Evolutionary conservation across 2,797 vertebrate species (phyloP), one percentile per base, ranked within the genome.

Genomic region (Babyrousa celebensis): DNA sequence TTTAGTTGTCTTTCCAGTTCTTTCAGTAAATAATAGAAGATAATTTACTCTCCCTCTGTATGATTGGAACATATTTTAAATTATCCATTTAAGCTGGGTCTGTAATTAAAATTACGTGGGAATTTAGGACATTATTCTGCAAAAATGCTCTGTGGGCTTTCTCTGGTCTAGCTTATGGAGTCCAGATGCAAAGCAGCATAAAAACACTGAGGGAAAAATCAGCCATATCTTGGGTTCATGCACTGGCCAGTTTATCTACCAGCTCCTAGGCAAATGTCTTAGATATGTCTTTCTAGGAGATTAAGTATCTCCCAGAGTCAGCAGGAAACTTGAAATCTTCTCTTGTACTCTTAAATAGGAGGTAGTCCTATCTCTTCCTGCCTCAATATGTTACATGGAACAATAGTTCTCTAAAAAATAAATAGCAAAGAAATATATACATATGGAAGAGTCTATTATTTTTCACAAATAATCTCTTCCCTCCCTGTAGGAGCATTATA

Each of bases 41-140:
- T 89, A 96, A 95, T 96, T 95, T 93, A 83, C 71, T 96, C 60
- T 95, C 58, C 43, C 56, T 97, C 58, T 95, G 32, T 91, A 48
- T 95, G 91, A 95, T 95, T 96, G 79, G 62, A 96, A 71, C 83
- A 94, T 91, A 95, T 95, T 97, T 91, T 96, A 96, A 97, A 87
- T 96, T 94, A 93, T 89, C 70, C 89, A 96, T 88, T 94, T 96
- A 94, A 86, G 29, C 71, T 92, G 91, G 74, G 79, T 93, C 94
- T 97, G 52, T 94, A 92, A 96, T 97, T 97, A 96, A 97, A 96
- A 96, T 97, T 88, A 94, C 60, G 56, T 96, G 89, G 79, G 60
- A 67, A 96, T 89, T 96, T 97, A 95, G 78, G 89, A 78, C 63
- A 78, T 95, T 96, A 95, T 96, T 93, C 77, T 95, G 52, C 29